Base-by-base conservation (phyloP, 2,888 invertebrate species). In the Agonum fuliginosum region DNA sequence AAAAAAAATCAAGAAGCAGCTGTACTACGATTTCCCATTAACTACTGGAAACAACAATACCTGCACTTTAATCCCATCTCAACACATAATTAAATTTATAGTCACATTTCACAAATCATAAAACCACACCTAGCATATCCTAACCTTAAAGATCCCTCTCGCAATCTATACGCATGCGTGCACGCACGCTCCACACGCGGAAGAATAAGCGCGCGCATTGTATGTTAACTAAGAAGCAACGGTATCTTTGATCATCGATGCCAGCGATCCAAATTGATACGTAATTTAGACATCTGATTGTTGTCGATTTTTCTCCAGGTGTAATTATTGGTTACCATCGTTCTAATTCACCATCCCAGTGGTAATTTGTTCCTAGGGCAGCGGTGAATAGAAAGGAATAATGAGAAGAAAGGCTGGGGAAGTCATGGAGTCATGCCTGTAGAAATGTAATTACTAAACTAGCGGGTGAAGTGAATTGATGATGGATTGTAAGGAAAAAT, bases 221-320 rank as follows among this genome's bases (percentile, higher is more conserved):
- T 65, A 65, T 65, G 65, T 17, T 65, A 37, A 54, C 54, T 20
- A 54, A 54, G 54, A 27, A 46, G 30, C 70, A 71, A 71, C 71
- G 71, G 71, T 71, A 71, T 51, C 71, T 71, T 71, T 71, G 71
- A 71, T 71, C 71, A 34, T 51, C 48, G 71, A 22, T 70, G 69
- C 37, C 34, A 37, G 41, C 41, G 34, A 72, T 72, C 54, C 34
- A 72, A 72, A 72, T 72, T 37, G 72, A 72, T 72, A 37, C 20
- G 54, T 72, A 72, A 72, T 72, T 72, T 58, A 43, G 37, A 46
- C 72, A 19, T 72, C 34, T 72, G 72, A 72, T 72, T 72, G 58
- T 72, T 54, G 37, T 20, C 54, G 72, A 72, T 72, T 72, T 72
- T 72, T 72, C 37, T 6, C 30, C 14, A 41, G 22, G 14, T 10